Evolutionary conservation across 2,797 vertebrate species (phyloP).

Genomic region (Cyprinella venusta): DNA sequence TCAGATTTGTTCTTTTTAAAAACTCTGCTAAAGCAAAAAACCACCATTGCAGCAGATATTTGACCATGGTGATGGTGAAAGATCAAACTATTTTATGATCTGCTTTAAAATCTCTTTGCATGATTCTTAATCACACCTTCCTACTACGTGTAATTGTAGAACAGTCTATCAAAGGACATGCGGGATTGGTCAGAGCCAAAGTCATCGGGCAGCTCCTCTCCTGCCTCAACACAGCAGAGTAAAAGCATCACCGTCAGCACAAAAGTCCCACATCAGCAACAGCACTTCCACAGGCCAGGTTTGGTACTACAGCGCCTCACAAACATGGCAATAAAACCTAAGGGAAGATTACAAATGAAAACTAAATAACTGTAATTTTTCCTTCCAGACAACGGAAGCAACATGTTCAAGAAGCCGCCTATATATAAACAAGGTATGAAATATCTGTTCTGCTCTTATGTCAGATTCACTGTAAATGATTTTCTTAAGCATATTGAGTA

Average conservation of each 20-base stretch:
- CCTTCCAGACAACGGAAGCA: conserved; percentile 82
- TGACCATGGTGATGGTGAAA: background rate
- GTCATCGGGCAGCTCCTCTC: conserved; percentile 73
- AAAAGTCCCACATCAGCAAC: conserved; percentile 59
- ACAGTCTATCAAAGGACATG: conserved; percentile 35
- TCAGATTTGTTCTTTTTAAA: background rate
- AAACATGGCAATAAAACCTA: background rate
- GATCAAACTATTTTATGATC: background rate
- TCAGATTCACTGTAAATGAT: background rate
- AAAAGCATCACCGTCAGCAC: conserved; percentile 68
- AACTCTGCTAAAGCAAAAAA: background rate
- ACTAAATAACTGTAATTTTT: background rate
- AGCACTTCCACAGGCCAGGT: conserved; percentile 92
- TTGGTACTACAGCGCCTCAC: conserved; percentile 5
- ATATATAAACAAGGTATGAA: conserved; percentile 87
- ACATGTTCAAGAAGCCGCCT: conserved; percentile 94
- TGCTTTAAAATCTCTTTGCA: background rate
- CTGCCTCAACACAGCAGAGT: conserved; percentile 70
- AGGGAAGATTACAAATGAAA: background rate
- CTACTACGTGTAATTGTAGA: conserved; percentile 31
- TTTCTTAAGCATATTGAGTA: conserved; percentile 55
- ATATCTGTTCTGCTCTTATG: background rate
- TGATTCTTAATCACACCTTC: background rate
- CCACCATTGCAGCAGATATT: background rate
- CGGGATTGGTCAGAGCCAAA: conserved; percentile 25